Conservation (phyloP, 2,113 vertebrate species). For the Indicator maculatus region DNA sequence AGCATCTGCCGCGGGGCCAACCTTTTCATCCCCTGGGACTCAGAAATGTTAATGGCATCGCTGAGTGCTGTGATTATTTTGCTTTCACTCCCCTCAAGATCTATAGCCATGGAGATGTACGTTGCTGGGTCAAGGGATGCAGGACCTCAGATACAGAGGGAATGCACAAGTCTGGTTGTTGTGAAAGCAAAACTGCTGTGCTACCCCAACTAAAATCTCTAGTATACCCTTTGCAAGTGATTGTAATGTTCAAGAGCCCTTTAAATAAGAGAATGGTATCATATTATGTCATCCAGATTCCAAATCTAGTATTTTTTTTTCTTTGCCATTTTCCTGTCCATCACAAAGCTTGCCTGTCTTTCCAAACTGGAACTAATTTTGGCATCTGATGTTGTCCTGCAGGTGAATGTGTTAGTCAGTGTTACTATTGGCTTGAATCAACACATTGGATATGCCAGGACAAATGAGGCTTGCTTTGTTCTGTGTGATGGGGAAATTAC, state of each 20-base stretch:
- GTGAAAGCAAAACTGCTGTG: neutral
- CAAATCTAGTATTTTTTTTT: neutral
- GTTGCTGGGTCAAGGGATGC: slow-evolving; percentile 28
- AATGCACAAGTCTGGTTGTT: accelerated
- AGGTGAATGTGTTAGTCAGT: slow-evolving; percentile 33
- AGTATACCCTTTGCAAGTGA: neutral
- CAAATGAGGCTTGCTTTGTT: slow-evolving; percentile 62
- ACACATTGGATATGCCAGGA: slow-evolving; percentile 15
- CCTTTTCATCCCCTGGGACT: slow-evolving; percentile 46
- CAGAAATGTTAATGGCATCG: slow-evolving; percentile 55
- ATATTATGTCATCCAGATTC: neutral
- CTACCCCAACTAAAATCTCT: neutral
- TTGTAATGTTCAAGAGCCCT: neutral
- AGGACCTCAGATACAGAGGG: neutral
- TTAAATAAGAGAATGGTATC: neutral
- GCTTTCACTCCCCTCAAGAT: slow-evolving; percentile 51
- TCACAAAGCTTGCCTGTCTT: neutral
- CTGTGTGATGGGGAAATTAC: slow-evolving; percentile 22
- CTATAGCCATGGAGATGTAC: slow-evolving; percentile 12
- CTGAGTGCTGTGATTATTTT: slow-evolving; percentile 61
- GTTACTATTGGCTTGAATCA: slow-evolving; percentile 51
- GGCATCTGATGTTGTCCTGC: neutral
- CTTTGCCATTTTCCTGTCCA: neutral
- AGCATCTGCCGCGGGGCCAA: slow-evolving; percentile 57
- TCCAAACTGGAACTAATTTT: slow-evolving; percentile 6